Base-by-base conservation (phyloP, 2,888 invertebrate genomes). In the Harpagoxenus sublaevis region DNA sequence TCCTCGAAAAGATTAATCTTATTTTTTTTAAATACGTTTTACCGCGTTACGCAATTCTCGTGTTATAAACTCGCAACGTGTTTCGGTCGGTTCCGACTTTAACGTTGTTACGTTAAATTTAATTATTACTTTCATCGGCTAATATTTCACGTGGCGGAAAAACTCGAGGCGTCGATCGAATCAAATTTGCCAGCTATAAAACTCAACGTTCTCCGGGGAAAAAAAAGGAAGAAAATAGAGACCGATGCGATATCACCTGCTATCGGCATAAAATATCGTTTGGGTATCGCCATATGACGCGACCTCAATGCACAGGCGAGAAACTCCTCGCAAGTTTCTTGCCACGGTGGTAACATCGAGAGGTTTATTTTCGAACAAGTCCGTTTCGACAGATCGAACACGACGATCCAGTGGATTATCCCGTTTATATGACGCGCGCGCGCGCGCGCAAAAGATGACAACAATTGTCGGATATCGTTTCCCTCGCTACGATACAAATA, bases 401-500 rank as follows among this genome's bases (percentile, higher is more conserved):
- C 53, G 65, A 28, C 71, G 55, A 71, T 73, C 73, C 57, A n/a
- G 15, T 60, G 60, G 73, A 81, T 81, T 73, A 62, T 79, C 73
- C 48, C 60, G 73, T 39, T 81, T 62, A 62, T 39, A 28, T 45
- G 39, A 60, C 35, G 57, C 6, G 23, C 23, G 23, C 23, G 23
- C 23, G 35, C 70, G n/a, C 48, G 31, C 35, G 71, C 57, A 48
- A 23, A n/a, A 23, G 73, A 71, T 57, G 79, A 35, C 35, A 51
- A 42, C 35, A 73, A 81, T 79, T 39, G 79, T 78, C 31, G 39
- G 23, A 10, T 62, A 87, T 86, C 83, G 77, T 86, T 79, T 35
- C 70, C 63, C 62, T 65, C 48, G 55, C 55, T 55, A 35, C 75
- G 86, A 84, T 88, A 89, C 85, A 83, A 84, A 86, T 81, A 70